Conservation (phyloP, 2,888 invertebrate species). For the Ormia ochracea region DNA sequence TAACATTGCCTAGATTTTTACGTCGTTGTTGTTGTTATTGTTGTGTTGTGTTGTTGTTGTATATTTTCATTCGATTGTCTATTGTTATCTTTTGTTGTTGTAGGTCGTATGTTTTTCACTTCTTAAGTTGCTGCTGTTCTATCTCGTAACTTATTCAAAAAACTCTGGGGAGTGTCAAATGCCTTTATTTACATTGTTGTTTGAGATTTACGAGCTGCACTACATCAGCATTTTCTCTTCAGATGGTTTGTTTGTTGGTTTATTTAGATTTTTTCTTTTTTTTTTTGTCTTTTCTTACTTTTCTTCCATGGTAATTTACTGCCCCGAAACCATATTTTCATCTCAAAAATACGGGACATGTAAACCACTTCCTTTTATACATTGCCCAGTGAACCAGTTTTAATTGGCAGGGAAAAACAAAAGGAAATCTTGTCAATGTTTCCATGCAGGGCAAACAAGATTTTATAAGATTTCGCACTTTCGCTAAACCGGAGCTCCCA, state of each 20-base stretch:
- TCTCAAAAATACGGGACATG: slow-evolving; percentile 36
- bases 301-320: slow-evolving; percentile 53
- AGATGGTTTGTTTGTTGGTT: background rate
- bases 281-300: background rate
- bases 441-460: no score
- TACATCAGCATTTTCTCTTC: slow-evolving; percentile 37
- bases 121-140: slow-evolving; percentile 30
- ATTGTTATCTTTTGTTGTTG: slow-evolving; percentile 22
- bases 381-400: background rate
- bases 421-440: no score
- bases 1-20: slow-evolving; percentile 8
- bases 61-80: slow-evolving; percentile 28
- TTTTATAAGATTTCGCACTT: no score
- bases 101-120: slow-evolving; percentile 4
- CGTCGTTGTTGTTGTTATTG: background rate
- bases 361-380: slow-evolving; percentile 1
- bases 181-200: slow-evolving; percentile 55
- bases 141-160: slow-evolving; percentile 52
- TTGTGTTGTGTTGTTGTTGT: background rate
- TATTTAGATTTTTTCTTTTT: no score
- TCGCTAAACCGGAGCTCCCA: no score
- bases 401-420: no score
- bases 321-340: slow-evolving; percentile 43
- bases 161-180: slow-evolving; percentile 58
- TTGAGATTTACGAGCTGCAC: slow-evolving; percentile 55